Percentiles rank a stretch among this genome's conserved stretches.
phyloP scores from a whole-genome alignment of 2,888 invertebrate species.

The Chelonus formosanus region DNA sequence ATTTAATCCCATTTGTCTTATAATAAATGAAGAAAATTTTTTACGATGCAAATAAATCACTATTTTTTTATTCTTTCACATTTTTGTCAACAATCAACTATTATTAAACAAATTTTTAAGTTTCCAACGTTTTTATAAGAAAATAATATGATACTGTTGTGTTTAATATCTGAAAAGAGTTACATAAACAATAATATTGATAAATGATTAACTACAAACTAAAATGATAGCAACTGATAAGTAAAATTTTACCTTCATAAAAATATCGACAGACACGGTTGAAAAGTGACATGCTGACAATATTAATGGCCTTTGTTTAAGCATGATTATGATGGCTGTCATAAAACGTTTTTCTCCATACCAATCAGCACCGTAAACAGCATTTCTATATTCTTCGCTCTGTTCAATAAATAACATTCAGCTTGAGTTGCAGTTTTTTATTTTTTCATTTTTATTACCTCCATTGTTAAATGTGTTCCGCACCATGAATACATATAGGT shows the following conservation, averaged over 20 bases:
- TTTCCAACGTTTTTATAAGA: no score
- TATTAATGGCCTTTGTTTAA: slow-evolving; percentile 45
- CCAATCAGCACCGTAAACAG: slow-evolving; percentile 40
- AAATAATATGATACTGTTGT: no score
- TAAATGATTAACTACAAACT: no score
- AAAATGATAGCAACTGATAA: no score
- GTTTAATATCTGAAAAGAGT: no score
- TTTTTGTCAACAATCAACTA: no score
- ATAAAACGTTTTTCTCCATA: slow-evolving; percentile 35
- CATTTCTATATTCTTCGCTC: slow-evolving; percentile 44
- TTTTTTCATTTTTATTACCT: not conserved
- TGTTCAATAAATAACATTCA: slow-evolving; percentile 24
- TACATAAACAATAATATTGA: no score
- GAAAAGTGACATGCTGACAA: slow-evolving; percentile 46
- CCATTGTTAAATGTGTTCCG: slow-evolving; percentile 22
- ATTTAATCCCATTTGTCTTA: no score
- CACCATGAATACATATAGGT: slow-evolving; percentile 32
- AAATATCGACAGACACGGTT: slow-evolving; percentile 40
- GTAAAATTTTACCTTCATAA: slow-evolving; percentile 23
- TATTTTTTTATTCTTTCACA: no score
- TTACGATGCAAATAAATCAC: no score
- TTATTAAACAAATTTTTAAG: no score
- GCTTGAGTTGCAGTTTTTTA: not conserved
- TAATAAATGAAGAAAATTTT: no score
- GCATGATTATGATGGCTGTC: slow-evolving; percentile 41